phyloP scores from a whole-genome alignment of 2,113 vertebrate species.

The Bombycilla garrulus region DNA sequence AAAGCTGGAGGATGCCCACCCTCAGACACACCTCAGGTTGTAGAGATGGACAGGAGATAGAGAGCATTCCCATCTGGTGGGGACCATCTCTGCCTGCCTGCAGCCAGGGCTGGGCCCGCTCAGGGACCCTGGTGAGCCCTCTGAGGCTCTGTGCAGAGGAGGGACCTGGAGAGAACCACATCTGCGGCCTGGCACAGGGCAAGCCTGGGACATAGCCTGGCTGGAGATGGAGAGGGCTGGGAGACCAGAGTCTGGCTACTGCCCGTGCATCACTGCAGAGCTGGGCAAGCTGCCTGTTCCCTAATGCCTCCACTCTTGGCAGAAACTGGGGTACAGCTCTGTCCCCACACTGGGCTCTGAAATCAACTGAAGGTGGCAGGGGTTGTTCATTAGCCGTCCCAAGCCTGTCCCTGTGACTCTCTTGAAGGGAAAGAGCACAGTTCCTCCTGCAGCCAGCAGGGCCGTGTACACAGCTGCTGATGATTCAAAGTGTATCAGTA shows the following conservation, averaged over 20 bases:
- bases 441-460: neutral
- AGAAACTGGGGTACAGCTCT: neutral
- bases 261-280: neutral
- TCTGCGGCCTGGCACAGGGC: neutral
- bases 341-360: neutral
- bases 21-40: neutral
- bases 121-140: neutral
- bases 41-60: neutral
- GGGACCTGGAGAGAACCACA: neutral
- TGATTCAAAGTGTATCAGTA: neutral
- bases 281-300: conserved; percentile 4
- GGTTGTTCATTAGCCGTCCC: neutral
- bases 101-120: neutral
- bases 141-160: neutral
- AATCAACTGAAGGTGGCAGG: neutral
- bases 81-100: neutral
- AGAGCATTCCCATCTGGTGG: neutral
- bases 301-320: neutral
- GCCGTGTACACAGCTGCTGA: neutral
- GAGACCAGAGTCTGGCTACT: neutral
- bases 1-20: neutral
- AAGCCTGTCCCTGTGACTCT: neutral
- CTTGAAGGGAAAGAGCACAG: neutral
- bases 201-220: neutral
- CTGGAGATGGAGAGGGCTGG: neutral